Percentiles rank a stretch among this genome's conserved stretches.
These are phyloP conservation scores for Hipposideros armiger DNA, from an alignment of 2,113 vertebrate species.

Conservation along the genomic window DNA sequence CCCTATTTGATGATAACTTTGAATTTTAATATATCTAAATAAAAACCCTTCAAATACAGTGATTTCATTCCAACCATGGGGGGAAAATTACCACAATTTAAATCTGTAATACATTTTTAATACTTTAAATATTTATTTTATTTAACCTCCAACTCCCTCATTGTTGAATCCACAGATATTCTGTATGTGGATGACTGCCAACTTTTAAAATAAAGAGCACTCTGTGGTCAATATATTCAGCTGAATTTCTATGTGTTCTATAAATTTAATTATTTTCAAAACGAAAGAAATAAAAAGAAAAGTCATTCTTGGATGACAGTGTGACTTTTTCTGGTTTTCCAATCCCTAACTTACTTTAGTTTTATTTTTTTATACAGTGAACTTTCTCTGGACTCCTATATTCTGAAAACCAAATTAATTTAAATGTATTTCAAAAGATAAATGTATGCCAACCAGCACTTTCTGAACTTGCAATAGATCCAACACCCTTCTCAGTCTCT, in stretches of 20 bases:
- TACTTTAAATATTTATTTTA: slow-evolving; percentile 60
- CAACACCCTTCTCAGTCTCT: not conserved
- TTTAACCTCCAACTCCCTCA: not conserved
- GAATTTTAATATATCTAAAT: slow-evolving; percentile 61
- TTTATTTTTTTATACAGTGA: slow-evolving; percentile 36
- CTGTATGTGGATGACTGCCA: not conserved
- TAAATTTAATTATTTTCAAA: not conserved
- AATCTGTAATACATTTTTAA: slow-evolving; percentile 25
- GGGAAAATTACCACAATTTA: not conserved
- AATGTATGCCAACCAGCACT: not conserved
- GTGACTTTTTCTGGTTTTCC: slow-evolving; percentile 35
- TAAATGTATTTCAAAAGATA: slow-evolving; percentile 56
- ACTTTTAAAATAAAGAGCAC: slow-evolving; percentile 33
- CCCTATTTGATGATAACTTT: not conserved
- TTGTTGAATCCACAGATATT: not conserved
- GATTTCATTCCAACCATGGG: no score
- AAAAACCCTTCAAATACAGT: not conserved
- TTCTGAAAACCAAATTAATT: slow-evolving; percentile 47
- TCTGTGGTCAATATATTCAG: not conserved
- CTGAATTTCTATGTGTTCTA: slow-evolving; percentile 31
- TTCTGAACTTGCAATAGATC: not conserved
- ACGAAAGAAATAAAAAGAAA: slow-evolving; percentile 14
- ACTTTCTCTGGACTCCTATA: not conserved
- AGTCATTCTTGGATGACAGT: not conserved
- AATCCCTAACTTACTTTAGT: not conserved